A percentile compares a stretch with the other conserved stretches of the same genome.
Evolutionary conservation across 2,888 invertebrate species (phyloP).

Genomic region (Aleiodes testaceus): DNA sequence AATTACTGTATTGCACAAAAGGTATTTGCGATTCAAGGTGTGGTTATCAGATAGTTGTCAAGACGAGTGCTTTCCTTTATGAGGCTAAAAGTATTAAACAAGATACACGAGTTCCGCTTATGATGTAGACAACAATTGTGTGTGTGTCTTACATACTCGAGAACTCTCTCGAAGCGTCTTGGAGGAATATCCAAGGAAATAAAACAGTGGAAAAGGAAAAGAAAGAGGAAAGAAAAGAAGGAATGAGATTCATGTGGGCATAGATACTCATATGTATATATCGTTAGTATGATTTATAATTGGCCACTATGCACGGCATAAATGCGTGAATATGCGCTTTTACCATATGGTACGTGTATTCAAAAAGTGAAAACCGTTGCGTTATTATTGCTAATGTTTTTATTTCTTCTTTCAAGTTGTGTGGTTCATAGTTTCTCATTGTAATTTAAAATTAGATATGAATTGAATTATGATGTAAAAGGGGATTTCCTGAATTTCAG

Average conservation of each 20-base stretch:
- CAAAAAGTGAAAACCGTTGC: slow-evolving; percentile 33
- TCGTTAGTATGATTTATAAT: slow-evolving; percentile 30
- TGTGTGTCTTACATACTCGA: background rate
- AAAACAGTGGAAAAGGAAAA: background rate
- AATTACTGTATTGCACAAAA: slow-evolving; percentile 12
- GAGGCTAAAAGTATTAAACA: background rate
- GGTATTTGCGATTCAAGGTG: slow-evolving; percentile 23
- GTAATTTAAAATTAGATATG: slow-evolving; percentile 32
- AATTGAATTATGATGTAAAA: slow-evolving; percentile 29
- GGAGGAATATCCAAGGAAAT: slow-evolving; percentile 13
- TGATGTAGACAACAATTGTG: too few relatives aligned
- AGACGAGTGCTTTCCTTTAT: slow-evolving; percentile 1
- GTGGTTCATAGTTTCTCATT: slow-evolving; percentile 5
- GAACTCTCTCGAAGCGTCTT: background rate
- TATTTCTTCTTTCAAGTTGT: background rate
- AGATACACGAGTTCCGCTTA: too few relatives aligned
- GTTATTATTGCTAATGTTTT: slow-evolving; percentile 21
- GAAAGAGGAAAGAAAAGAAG: background rate
- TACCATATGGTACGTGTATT: slow-evolving; percentile 10
- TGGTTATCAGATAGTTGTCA: background rate
- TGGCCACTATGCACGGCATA: slow-evolving; percentile 14
- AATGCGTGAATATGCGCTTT: slow-evolving; percentile 7
- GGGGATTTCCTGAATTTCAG: slow-evolving; percentile 19
- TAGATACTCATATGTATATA: background rate
- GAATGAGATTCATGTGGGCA: background rate